These are phyloP conservation scores for Virgularia gustaviana DNA, from an alignment of 92 coral and sea anemone species.

Conservation along the genomic window DNA sequence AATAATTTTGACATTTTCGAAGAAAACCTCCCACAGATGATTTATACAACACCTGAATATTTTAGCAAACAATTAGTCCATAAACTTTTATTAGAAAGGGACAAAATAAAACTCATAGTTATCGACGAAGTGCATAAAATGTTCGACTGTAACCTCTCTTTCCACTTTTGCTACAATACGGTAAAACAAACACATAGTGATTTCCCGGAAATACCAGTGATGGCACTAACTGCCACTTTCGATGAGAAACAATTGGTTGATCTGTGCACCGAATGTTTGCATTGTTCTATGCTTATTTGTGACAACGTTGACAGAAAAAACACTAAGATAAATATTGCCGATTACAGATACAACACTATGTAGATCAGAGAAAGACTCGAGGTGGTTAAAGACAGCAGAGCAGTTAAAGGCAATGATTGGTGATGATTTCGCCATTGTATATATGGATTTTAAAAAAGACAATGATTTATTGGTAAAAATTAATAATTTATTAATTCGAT, in stretches of 20 bases:
- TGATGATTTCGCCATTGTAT: conserved; percentile 30
- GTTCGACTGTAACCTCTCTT: conserved; percentile 40
- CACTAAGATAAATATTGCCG: conserved; percentile 22
- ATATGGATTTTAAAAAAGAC: conserved; percentile 46
- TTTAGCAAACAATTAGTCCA: conserved; percentile 21
- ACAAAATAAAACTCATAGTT: conserved; percentile 35
- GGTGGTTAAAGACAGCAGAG: conserved; percentile 12
- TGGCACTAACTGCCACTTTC: conserved; percentile 52
- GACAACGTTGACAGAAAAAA: conserved; percentile 14
- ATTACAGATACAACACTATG: background rate
- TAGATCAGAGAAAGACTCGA: background rate
- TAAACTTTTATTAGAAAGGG: background rate
- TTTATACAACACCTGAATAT: conserved; percentile 53
- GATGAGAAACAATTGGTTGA: conserved; percentile 7
- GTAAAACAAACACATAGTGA: background rate
- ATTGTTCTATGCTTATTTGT: conserved; percentile 17
- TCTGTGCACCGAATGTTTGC: conserved; percentile 25
- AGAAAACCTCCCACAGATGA: background rate
- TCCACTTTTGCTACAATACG: conserved; percentile 21
- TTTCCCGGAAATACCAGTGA: conserved; percentile 27
- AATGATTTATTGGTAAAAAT: conserved; percentile 23
- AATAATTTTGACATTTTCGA: background rate
- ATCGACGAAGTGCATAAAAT: conserved; percentile 47
- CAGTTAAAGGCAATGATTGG: background rate
- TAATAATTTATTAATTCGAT: conserved; percentile 12